Conservation (phyloP, 1,140 invertebrate genomes). For the Leptonema lineaticorne region DNA sequence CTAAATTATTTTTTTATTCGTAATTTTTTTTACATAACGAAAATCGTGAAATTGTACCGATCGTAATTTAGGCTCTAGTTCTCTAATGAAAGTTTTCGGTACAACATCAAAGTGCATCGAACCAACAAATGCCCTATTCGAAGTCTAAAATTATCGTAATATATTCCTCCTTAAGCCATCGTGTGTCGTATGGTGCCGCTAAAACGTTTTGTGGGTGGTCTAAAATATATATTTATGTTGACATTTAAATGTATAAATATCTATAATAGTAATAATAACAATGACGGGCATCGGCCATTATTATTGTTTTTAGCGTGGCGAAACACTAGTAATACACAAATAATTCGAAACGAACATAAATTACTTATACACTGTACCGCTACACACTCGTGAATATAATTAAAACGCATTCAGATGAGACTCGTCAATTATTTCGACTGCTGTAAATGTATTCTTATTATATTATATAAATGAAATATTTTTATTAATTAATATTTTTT, state of each 20-base stretch:
- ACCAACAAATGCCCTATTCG: slow-evolving; percentile 3
- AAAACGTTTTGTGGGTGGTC: slow-evolving; percentile 16
- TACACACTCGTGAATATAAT: background rate
- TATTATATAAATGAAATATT: too few species aligned
- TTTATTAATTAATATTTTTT: too few species aligned
- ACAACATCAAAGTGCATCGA: slow-evolving; percentile 7
- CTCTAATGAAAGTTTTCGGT: slow-evolving; percentile 18
- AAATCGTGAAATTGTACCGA: background rate
- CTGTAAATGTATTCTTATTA: too few species aligned
- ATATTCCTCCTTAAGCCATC: slow-evolving; percentile 18
- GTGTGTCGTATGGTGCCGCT: background rate
- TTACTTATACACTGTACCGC: background rate
- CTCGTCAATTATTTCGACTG: too few species aligned
- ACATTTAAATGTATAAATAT: slow-evolving; percentile 1
- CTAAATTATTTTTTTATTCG: background rate
- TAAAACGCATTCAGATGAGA: too few species aligned
- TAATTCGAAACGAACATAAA: background rate
- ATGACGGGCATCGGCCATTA: too few species aligned
- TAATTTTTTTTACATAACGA: background rate
- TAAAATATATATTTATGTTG: slow-evolving; percentile 16
- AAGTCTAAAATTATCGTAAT: slow-evolving; percentile 15
- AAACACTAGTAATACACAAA: background rate
- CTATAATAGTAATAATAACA: too few species aligned
- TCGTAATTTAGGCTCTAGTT: background rate
- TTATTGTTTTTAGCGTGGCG: slow-evolving; percentile 14